Conservation (phyloP, 2,113 vertebrate species). For the Empidonax traillii region DNA sequence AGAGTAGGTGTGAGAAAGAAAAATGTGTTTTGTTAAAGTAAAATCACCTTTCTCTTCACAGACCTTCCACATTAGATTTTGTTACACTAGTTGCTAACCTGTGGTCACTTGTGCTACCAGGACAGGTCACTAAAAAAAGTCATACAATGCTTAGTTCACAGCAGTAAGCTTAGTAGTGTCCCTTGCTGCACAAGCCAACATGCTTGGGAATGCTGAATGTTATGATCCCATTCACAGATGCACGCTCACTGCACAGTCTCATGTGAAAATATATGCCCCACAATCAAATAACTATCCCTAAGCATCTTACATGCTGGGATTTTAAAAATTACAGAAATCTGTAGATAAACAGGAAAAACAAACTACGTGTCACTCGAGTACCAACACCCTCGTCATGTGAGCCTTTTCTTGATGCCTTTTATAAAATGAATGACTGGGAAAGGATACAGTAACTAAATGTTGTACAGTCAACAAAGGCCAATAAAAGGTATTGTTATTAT, state of each 20-base stretch:
- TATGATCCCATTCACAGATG: neutral
- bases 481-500: neutral
- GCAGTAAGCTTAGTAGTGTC: neutral
- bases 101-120: neutral
- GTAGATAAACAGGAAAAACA: neutral
- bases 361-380: neutral
- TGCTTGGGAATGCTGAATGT: neutral
- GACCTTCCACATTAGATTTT: neutral
- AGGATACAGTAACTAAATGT: neutral
- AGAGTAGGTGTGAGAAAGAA: neutral
- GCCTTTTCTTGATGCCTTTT: neutral
- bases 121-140: neutral
- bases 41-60: neutral
- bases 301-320: neutral
- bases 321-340: conserved; percentile 17
- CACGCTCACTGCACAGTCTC: neutral
- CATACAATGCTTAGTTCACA: neutral
- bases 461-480: neutral
- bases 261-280: neutral
- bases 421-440: neutral
- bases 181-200: neutral
- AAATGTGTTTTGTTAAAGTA: neutral
- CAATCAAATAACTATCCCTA: neutral
- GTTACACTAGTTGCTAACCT: neutral
- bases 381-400: neutral